Base-by-base conservation (phyloP, 2,888 invertebrate species). In the Mimachlamys varia region DNA sequence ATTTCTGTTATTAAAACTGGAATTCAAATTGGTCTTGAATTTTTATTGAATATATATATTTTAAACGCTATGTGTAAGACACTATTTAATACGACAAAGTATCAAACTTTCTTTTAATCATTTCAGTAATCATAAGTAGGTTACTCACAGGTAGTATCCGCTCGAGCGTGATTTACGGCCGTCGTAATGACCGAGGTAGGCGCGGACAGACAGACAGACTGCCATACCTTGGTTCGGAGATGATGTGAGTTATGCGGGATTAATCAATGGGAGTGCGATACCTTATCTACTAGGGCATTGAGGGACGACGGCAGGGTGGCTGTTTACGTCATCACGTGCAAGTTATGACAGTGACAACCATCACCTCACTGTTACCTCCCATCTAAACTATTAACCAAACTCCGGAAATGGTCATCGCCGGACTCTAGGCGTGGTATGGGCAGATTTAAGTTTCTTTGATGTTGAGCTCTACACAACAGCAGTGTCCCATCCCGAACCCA, bases 311-410 rank as follows among this genome's bases (percentile, higher is more conserved):
- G 33, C 33, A 27, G 33, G 76, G 10, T 27, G 13, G 33, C 12
- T 33, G 33, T 76, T 76, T 76, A 76, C 76, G 76, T 76, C 76
- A 76, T 76, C 76, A 76, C 76, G 33, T 76, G 76, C 76, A 76
- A 76, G 76, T 76, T 76, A 76, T 76, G 76, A 76, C 27, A 76
- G 76, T 76, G 76, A 76, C 76, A 76, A 76, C 76, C 76, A 76
- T 76, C 76, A 76, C 27, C 27, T 12, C 13, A 33, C 33, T 27
- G 76, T 76, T 76, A 76, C 76, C 33, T 76, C 33, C 13, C 33
- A 76, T 76, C 33, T 33, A 33, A 76, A 76, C 76, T 76, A 76
- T 76, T 76, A 76, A 27, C 7, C 76, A 27, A 27, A 33, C 76
- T 76, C 33, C 76, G 33, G 76, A 27, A 33, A 27, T 76, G 76